Conservation (phyloP, 2,888 invertebrate genomes). For the Morpho deidamia region DNA sequence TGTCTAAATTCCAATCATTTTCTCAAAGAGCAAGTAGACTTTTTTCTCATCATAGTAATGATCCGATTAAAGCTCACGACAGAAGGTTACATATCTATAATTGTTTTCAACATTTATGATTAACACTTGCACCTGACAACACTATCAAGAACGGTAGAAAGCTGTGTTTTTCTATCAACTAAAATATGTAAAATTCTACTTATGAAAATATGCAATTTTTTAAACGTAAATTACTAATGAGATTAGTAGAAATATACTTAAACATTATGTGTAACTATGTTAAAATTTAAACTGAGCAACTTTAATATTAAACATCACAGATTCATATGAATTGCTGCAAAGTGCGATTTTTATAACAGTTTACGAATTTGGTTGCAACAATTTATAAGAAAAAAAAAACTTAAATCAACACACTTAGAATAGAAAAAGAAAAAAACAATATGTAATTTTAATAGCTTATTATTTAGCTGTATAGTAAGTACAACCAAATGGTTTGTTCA, state of each 20-base stretch:
- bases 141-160: neutral
- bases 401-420: conserved; percentile 28
- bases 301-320: conserved; percentile 55
- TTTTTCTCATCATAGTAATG: too few relatives aligned
- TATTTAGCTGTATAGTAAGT: conserved; percentile 33
- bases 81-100: neutral
- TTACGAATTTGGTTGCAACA: conserved; percentile 16
- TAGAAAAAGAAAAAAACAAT: conserved; percentile 33
- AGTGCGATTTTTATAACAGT: conserved; percentile 6
- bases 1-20: too few relatives aligned
- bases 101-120: neutral
- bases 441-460: conserved; percentile 21
- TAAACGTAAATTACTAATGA: conserved; percentile 7
- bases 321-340: conserved; percentile 24
- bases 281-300: conserved; percentile 69
- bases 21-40: too few relatives aligned
- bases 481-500: conserved; percentile 43
- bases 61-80: neutral
- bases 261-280: conserved; percentile 33
- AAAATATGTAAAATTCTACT: conserved; percentile 2
- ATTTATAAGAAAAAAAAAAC: conserved; percentile 25
- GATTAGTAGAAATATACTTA: conserved; percentile 23
- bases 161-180: conserved; percentile 23
- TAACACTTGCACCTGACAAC: neutral
- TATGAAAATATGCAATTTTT: neutral